Base-by-base conservation (phyloP, 2,797 vertebrate genomes). In the Coracias cyanogaster region DNA sequence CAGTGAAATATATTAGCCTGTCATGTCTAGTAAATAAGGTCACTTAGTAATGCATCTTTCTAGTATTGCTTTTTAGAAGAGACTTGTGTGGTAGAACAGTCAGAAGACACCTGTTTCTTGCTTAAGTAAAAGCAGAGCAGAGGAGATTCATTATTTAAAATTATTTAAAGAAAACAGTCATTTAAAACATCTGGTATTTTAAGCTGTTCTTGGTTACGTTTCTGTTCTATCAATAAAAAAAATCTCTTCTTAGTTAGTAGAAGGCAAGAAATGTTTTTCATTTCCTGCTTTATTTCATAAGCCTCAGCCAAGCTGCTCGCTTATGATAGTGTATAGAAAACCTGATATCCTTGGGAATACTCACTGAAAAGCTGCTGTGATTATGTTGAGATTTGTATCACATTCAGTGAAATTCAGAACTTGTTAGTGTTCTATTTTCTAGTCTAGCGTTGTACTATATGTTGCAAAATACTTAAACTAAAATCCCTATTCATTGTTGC, bases 191-290 rank as follows among this genome's bases (percentile, higher is more conserved):
- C 35, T 83, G 64, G 17, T 61, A 49, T 79, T 96, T 89, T 67
- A 57, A 90, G 57, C 57, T 82, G 33, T 17, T 85, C 21, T 70
- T 61, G 12, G 16, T 77, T 86, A 46, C 39, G 29, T 67, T 91
- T 96, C 37, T 76, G 22, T 71, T 85, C 45, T n/a, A 18, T 64
- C 3, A 83, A 79, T 15, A 43, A 43, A 49, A 31, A 41, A 43
- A 48, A 10, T 28, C 1, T 67, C 73, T 72, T 49, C 29, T 58
- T 83, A 48, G 22, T 84, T 73, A 79, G 61, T 65, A 67, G 62
- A 77, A 90, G 13, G 21, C n/a, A 92, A 87, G 45, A 78, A 89
- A 78, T 71, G 35, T 76, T 91, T 89, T 95, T 81, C 10, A 87
- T 89, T 90, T 93, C 51, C 57, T 92, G 22, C 18, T 62, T 93